Percentiles rank a stretch among this genome's conserved stretches.
Conservation (phyloP, 2,113 vertebrate species). For the Loxodonta africana region DNA sequence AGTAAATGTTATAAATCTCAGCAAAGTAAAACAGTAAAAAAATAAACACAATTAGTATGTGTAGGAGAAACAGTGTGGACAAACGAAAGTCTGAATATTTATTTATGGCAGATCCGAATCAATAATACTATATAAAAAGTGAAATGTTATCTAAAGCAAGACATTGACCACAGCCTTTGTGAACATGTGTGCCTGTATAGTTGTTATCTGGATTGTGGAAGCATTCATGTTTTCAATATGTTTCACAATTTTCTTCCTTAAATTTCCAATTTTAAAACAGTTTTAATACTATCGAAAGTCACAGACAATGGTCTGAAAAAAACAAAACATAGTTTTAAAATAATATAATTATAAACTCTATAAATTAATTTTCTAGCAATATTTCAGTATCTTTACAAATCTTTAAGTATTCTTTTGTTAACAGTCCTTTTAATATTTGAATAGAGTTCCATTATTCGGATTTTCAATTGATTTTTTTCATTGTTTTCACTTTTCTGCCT, state of each 20-base stretch:
- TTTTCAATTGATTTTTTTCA: neutral
- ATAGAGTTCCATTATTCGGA: neutral
- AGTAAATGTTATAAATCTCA: neutral
- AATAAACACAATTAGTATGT: neutral
- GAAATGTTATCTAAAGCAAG: neutral
- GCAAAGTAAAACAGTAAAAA: neutral
- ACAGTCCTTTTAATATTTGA: neutral
- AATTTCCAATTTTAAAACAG: neutral
- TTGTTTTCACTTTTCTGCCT: neutral
- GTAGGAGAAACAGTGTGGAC: neutral
- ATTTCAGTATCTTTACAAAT: neutral
- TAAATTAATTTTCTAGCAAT: neutral
- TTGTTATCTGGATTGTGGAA: neutral
- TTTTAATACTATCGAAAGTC: neutral
- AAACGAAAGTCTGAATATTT: neutral
- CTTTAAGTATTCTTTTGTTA: too few species aligned
- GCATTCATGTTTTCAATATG: neutral
- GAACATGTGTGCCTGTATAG: neutral
- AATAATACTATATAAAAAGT: neutral
- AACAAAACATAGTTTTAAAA: neutral
- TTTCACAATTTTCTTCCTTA: neutral
- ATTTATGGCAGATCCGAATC: neutral
- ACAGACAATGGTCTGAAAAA: neutral
- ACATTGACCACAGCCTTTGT: neutral
- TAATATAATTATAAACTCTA: neutral